A percentile compares a stretch with the other conserved stretches of the same genome.
phyloP scores from a whole-genome alignment of 2,113 vertebrate species.

The Lepidiolamprologus cunningtoni region DNA sequence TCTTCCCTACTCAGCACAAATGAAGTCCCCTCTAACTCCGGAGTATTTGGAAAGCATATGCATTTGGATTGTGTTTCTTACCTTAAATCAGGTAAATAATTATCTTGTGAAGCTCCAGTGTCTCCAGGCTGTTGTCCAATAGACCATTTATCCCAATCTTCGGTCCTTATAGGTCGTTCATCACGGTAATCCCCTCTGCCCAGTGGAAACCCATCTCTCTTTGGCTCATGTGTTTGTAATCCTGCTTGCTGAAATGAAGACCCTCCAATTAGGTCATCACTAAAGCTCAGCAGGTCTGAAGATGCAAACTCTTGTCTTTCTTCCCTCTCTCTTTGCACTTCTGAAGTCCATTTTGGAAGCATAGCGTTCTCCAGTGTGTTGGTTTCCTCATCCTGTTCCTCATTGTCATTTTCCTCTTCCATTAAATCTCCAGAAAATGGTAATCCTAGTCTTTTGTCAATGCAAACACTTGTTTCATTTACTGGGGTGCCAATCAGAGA shows the following conservation, averaged over 20 bases:
- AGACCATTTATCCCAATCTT: not conserved
- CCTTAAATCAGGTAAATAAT: conserved; percentile 21
- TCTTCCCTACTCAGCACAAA: not conserved
- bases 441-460: conserved; percentile 39
- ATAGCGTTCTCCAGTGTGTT: not conserved
- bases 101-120: not conserved
- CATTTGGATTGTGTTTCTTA: not conserved
- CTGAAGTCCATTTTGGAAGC: not conserved
- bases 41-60: not conserved
- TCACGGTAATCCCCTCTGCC: not conserved
- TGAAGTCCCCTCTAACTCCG: not conserved
- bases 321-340: not conserved
- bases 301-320: not conserved
- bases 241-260: conserved; percentile 12
- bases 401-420: conserved; percentile 50
- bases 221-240: not conserved
- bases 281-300: conserved; percentile 38
- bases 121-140: conserved; percentile 1
- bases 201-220: not conserved
- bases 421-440: conserved; percentile 64
- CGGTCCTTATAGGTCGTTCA: not conserved
- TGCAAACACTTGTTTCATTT: conserved; percentile 2
- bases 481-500: conserved; percentile 44
- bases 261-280: conserved; percentile 14
- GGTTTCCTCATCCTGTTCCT: conserved; percentile 24